Evolutionary conservation across 2,113 vertebrate genomes (phyloP).

Genomic region (Cyanocitta stelleri): DNA sequence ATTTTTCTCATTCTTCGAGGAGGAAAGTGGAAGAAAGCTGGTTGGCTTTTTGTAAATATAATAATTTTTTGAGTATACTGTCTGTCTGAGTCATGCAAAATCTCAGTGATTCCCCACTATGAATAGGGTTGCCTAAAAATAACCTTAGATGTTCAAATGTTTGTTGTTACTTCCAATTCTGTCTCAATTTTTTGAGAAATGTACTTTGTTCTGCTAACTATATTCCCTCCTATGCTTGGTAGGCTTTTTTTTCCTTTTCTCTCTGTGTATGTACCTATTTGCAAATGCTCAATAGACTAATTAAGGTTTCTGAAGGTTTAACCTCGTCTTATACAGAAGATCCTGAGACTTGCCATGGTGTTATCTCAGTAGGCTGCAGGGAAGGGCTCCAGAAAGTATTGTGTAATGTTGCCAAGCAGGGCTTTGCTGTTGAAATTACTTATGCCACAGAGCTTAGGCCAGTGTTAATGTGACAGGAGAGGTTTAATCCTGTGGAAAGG

Average conservation of each 20-base stretch:
- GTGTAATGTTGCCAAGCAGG: not conserved
- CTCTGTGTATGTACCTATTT: not conserved
- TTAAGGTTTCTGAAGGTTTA: not conserved
- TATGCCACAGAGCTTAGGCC: not conserved
- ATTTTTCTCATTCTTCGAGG: conserved; percentile 37
- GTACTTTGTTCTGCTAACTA: not conserved
- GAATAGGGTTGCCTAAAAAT: not conserved
- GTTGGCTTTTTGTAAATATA: conserved; percentile 6
- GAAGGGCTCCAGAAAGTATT: not conserved
- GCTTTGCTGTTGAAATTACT: not conserved
- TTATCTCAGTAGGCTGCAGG: not conserved
- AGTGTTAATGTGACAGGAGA: not conserved
- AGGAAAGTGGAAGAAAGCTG: conserved; percentile 23
- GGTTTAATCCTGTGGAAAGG: not conserved
- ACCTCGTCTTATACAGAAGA: not conserved
- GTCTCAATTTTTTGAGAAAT: not conserved
- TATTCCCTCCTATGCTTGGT: not conserved
- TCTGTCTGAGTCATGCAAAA: conserved; percentile 13
- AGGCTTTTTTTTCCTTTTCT: not conserved
- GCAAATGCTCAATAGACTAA: not conserved
- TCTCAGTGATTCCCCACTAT: not conserved
- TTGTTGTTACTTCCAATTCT: not conserved
- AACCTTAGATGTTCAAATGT: not conserved
- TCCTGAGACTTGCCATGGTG: not conserved
- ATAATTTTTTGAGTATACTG: conserved; percentile 21